These are phyloP conservation scores for Cryptophagus acutangulus DNA, from an alignment of 2,888 invertebrate genomes.

Conservation along the genomic window DNA sequence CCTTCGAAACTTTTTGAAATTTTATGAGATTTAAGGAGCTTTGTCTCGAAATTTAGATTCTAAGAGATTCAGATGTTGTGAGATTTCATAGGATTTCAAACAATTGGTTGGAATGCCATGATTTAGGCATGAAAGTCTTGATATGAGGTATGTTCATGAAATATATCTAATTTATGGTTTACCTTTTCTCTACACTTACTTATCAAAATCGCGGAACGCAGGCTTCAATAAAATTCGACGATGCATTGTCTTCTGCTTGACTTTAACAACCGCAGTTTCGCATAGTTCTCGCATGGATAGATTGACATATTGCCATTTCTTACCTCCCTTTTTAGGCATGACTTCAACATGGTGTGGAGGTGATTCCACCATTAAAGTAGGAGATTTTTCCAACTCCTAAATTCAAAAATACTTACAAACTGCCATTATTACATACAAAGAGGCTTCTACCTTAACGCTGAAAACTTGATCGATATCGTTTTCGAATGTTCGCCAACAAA, in stretches of 20 bases:
- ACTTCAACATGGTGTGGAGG: conserved; percentile 54
- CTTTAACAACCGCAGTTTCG: conserved; percentile 59
- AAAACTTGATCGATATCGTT: conserved; percentile 69
- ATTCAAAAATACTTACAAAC: neutral
- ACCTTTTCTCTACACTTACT: conserved; percentile 46
- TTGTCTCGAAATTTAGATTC: no score
- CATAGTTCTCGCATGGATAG: conserved; percentile 40
- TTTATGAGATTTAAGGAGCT: no score
- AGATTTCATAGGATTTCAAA: no score
- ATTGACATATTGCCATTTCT: conserved; percentile 48
- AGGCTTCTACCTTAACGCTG: conserved; percentile 37
- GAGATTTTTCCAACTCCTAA: conserved; percentile 60
- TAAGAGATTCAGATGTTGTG: no score
- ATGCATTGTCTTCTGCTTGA: conserved; percentile 58
- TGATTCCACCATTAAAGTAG: conserved; percentile 53
- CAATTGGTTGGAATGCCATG: no score
- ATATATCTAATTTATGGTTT: neutral
- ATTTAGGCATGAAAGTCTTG: no score
- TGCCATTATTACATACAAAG: neutral
- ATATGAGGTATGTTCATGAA: no score
- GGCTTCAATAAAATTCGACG: conserved; percentile 62
- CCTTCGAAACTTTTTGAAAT: no score
- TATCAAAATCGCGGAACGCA: conserved; percentile 66
- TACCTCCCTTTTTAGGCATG: conserved; percentile 49
- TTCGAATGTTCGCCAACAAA: conserved; percentile 73